Evolutionary conservation across 2,888 invertebrate genomes (phyloP), one percentile per base, ranked within the genome.

Genomic region (Lottia scabra): DNA sequence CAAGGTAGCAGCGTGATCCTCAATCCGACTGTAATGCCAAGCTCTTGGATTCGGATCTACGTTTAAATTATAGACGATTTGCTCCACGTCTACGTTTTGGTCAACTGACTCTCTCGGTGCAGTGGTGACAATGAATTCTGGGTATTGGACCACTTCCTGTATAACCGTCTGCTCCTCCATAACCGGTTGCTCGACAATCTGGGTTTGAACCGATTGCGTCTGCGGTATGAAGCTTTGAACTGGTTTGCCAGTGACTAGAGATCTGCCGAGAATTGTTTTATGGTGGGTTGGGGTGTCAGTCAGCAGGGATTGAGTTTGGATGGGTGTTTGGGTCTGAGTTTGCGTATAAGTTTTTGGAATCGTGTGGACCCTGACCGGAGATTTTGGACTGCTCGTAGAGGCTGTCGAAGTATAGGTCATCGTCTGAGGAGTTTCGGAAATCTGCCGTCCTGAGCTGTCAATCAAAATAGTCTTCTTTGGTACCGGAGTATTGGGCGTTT

Each of bases 21-120:
- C 56, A 19, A 56, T 56, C 1, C 56, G 56, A 56, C 56, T 56
- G 23, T 56, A 56, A 56, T 56, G 56, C 56, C 56, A 56, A 56
- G 56, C 56, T 4, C 23, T 19, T 12, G 56, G 56, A 56, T 56
- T 56, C 4, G 56, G 19, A 19, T 56, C 56, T 2, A 56, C 56
- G n/a, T 56, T 56, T 2, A 56, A 23, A 56, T 56, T 56, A 13
- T 56, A 56, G 0, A 56, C 56, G 23, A 56, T 56, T 13, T 56
- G 56, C 23, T 56, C 56, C 10, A 56, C 56, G 19, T 56, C 56
- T 12, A 56, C 56, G 13, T 56, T 56, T 56, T 56, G 56, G 19
- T 56, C 19, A 10, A 12, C 19, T 56, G 13, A 10, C 19, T 56
- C 23, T 3, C 19, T 23, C 19, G 56, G 12, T 5, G 2, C 19